Base-by-base conservation (phyloP, 1,140 invertebrate species). In the Archivesica marissinica region DNA sequence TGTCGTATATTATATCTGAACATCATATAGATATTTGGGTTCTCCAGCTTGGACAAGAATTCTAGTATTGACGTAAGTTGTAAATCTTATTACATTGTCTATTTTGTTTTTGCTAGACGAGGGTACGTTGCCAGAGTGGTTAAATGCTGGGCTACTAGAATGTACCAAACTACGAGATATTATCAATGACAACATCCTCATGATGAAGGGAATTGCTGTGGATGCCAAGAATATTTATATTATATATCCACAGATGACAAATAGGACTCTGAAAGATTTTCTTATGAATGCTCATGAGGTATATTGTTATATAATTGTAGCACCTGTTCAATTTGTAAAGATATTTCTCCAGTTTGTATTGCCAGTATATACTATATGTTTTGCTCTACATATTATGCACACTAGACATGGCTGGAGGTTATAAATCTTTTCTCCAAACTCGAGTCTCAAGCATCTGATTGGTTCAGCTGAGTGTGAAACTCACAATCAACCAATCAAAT, bases 251-350 rank as follows among this genome's bases (percentile, higher is more conserved):
- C 44, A 64, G 35, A 85, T 85, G 74, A 23, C 56, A 9, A 83
- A 83, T 25, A 66, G 59, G 28, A 85, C 61, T 11, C 38, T 85
- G 11, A 85, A 85, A 47, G 82, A 85, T 13, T 85, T 33, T 66
- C 23, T 77, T 28, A 41, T 66, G 9, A 33, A 30, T 13, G 35
- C 30, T 39, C 38, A 17, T 6, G 15, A 44, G 20, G 70, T 74
- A 47, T 23, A 30, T 44, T 17, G 35, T 44, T 25, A 6, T 11
- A 17, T n/a, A n/a, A n/a, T n/a, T n/a, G n/a, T n/a, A n/a, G n/a
- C 61, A 23, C 1, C 28, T 20, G 17, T 30, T 6, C 25, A n/a
- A 64, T 6, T 64, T 64, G 17, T n/a, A 6, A 28, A 23, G 28
- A 17, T 15, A 28, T 28, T 28, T 30, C 17, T 28, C 20, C 20